phyloP scores from a whole-genome alignment of 35 echinoderm and acorn worm genomes.

The Apostichopus parvimensis region DNA sequence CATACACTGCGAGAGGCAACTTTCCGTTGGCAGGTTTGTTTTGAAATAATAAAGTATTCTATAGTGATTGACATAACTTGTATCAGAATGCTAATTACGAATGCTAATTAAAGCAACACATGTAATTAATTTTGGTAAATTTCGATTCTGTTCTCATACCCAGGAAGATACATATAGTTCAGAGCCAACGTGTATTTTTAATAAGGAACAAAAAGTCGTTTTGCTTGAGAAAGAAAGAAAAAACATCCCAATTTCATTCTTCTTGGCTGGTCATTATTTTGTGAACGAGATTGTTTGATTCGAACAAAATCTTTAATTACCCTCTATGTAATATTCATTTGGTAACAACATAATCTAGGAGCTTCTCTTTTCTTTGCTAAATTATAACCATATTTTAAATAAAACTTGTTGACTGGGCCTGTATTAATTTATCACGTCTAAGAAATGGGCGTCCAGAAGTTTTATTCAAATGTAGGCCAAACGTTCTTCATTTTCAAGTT shows the following conservation, averaged over 20 bases:
- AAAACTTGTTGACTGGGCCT: neutral
- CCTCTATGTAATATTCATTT: too few relatives aligned
- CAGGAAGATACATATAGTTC: neutral
- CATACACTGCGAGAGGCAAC: neutral
- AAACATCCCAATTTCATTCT: too few relatives aligned
- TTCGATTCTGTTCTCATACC: neutral
- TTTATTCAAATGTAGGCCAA: too few relatives aligned
- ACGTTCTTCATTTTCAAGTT: neutral
- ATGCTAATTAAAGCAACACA: neutral
- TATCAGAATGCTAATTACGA: neutral
- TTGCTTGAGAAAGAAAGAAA: too few relatives aligned
- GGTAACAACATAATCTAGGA: too few relatives aligned
- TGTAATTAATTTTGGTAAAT: neutral
- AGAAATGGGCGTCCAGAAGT: too few relatives aligned
- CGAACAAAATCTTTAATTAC: too few relatives aligned
- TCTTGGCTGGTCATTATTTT: too few relatives aligned
- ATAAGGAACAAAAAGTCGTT: too few relatives aligned
- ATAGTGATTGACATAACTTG: neutral
- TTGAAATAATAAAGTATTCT: neutral
- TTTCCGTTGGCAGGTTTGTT: neutral
- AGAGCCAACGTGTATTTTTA: too few relatives aligned
- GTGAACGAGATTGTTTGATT: too few relatives aligned
- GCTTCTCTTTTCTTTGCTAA: too few relatives aligned
- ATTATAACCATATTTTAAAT: neutral
- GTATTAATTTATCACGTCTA: neutral